These are phyloP conservation scores for Microplitis mediator DNA, from an alignment of 1,140 invertebrate species.

Conservation along the genomic window DNA sequence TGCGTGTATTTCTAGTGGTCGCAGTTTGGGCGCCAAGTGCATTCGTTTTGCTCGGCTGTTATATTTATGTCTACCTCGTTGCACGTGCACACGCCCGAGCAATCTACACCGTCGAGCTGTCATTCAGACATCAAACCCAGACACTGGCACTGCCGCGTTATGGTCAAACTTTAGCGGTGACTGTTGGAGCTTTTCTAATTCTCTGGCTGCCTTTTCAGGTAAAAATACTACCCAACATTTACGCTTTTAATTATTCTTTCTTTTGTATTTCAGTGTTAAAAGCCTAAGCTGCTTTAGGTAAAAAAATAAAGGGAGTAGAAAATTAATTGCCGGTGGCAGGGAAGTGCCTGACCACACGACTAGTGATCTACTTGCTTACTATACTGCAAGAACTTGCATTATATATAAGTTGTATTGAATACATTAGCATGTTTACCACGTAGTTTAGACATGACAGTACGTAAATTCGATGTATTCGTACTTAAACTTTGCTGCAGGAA, in stretches of 20 bases:
- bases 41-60: constrained; percentile 66
- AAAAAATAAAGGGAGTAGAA: neutral
- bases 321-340: neutral
- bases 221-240: neutral
- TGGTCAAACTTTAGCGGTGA: constrained; percentile 69
- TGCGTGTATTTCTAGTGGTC: constrained; percentile 63
- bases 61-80: constrained; percentile 71
- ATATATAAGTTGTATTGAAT: too few species aligned
- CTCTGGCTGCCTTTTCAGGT: constrained; percentile 72
- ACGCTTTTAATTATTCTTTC: too few species aligned
- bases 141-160: constrained; percentile 63
- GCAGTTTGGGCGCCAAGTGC: constrained; percentile 67
- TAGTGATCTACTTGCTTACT: neutral
- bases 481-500: neutral
- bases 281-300: too few species aligned
- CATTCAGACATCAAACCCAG: constrained; percentile 63
- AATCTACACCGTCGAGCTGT: constrained; percentile 70
- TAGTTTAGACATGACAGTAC: neutral
- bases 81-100: constrained; percentile 70
- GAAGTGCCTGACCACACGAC: neutral
- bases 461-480: neutral
- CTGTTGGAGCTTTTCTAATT: constrained; percentile 68
- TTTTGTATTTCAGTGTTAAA: too few species aligned
- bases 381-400: too few species aligned
- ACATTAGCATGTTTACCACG: constrained; percentile 1